A percentile compares a stretch with the other conserved stretches of the same genome.
Evolutionary conservation across 2,113 vertebrate species (phyloP).

Genomic region (Choloepus hoffmanni): DNA sequence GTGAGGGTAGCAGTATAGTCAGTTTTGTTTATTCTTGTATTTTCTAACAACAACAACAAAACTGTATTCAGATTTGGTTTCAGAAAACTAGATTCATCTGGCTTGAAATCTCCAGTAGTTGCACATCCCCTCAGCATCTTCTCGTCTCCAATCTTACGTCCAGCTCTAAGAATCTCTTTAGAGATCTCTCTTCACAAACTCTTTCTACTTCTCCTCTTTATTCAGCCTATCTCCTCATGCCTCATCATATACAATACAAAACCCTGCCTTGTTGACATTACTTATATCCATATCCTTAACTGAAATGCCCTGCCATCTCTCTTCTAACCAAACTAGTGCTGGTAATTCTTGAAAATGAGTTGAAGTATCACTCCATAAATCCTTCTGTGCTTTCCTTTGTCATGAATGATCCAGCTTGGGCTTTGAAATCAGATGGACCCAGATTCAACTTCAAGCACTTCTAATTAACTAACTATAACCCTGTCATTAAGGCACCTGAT

Average conservation of each 20-base stretch:
- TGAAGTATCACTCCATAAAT: neutral
- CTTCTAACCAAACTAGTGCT: neutral
- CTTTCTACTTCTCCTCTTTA: neutral
- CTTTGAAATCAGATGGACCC: neutral
- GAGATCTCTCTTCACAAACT: accelerated
- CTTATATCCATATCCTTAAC: neutral
- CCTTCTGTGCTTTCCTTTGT: neutral
- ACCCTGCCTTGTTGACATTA: neutral
- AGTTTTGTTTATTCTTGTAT: neutral
- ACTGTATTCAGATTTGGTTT: neutral
- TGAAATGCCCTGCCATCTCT: neutral
- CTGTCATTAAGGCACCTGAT: neutral
- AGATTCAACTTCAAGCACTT: neutral
- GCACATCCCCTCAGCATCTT: neutral
- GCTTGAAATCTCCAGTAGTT: neutral
- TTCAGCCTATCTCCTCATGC: neutral
- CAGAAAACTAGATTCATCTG: neutral
- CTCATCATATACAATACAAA: neutral
- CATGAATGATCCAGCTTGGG: neutral
- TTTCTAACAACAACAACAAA: neutral
- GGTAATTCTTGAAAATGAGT: neutral
- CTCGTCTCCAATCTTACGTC: neutral
- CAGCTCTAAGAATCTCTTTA: neutral
- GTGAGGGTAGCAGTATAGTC: neutral
- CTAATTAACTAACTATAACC: constrained; percentile 8